A percentile compares a stretch with the other conserved stretches of the same genome.
phyloP scores from a whole-genome alignment of 2,888 invertebrate genomes.

The Liodrosophila aerea region DNA sequence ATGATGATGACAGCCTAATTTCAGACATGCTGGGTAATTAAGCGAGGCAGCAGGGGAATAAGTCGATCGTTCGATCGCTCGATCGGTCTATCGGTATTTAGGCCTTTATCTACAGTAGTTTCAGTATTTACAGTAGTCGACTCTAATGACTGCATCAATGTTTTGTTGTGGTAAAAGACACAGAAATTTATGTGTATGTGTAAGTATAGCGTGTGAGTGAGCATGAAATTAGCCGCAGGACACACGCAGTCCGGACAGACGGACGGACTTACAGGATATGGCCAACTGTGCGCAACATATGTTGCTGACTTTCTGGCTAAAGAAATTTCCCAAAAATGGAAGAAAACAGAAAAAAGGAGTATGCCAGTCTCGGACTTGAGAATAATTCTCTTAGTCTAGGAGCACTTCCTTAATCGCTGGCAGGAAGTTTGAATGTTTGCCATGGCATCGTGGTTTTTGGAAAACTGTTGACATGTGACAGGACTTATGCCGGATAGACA shows the following conservation, averaged over 20 bases:
- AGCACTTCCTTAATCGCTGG: constrained; percentile 35
- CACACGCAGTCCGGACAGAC: neutral
- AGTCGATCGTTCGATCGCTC: constrained; percentile 16
- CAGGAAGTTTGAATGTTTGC: constrained; percentile 45
- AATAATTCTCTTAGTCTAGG: constrained; percentile 35
- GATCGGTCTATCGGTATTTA: constrained; percentile 35
- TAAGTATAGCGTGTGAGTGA: constrained; percentile 57
- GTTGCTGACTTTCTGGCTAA: constrained; percentile 38
- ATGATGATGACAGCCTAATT: constrained; percentile 75
- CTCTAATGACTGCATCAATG: constrained; percentile 72
- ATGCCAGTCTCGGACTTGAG: constrained; percentile 10
- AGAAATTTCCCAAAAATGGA: constrained; percentile 33
- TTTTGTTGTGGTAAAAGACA: constrained; percentile 13
- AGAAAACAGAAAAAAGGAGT: neutral
- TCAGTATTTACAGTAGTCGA: constrained; percentile 58
- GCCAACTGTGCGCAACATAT: constrained; percentile 58
- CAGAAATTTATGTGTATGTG: constrained; percentile 48
- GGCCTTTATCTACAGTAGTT: constrained; percentile 39
- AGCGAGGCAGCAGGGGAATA: constrained; percentile 36
- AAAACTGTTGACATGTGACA: constrained; percentile 73
- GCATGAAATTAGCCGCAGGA: constrained; percentile 61
- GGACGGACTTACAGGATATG: constrained; percentile 23
- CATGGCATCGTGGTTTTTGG: too few relatives aligned
- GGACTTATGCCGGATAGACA: constrained; percentile 51
- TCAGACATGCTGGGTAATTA: constrained; percentile 57